Percentiles rank a stretch among this genome's conserved stretches.
Evolutionary conservation across 2,797 vertebrate species (phyloP).

Genomic region (Pelodytes ibericus): DNA sequence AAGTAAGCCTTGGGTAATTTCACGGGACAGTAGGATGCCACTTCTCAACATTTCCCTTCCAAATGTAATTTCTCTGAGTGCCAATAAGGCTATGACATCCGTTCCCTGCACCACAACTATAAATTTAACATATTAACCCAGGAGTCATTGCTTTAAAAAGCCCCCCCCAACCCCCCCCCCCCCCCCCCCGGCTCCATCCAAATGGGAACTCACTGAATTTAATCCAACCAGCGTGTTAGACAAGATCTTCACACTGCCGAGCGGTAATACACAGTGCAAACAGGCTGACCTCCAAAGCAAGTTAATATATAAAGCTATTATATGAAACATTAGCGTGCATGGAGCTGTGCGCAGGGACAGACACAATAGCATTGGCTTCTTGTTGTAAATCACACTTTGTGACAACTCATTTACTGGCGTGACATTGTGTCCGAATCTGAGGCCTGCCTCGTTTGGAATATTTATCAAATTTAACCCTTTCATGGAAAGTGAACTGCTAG

Average conservation of each 20-base stretch:
- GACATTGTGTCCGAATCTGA: neutral
- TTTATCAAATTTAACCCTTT: no score
- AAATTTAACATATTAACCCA: no score
- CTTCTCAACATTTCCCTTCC: no score
- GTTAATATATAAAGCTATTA: constrained; percentile 34
- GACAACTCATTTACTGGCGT: constrained; percentile 64
- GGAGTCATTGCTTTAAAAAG: no score
- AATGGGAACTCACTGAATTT: constrained; percentile 61
- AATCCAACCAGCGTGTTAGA: constrained; percentile 62
- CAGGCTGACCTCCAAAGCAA: constrained; percentile 18
- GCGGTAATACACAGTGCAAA: constrained; percentile 54
- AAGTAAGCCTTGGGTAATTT: no score
- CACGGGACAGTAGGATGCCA: no score
- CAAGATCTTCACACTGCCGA: constrained; percentile 65
- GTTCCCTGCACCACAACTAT: no score
- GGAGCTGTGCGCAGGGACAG: constrained; percentile 58
- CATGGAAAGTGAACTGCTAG: no score
- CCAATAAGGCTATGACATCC: no score
- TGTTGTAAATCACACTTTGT: constrained; percentile 64
- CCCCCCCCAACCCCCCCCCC: no score
- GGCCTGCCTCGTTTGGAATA: neutral
- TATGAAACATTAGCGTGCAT: constrained; percentile 45
- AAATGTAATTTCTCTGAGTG: no score
- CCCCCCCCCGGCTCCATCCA: constrained; percentile 59
- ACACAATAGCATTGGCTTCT: constrained; percentile 47